Evolutionary conservation across 2,797 vertebrate species (phyloP).

Genomic region (Lophura swinhoii): DNA sequence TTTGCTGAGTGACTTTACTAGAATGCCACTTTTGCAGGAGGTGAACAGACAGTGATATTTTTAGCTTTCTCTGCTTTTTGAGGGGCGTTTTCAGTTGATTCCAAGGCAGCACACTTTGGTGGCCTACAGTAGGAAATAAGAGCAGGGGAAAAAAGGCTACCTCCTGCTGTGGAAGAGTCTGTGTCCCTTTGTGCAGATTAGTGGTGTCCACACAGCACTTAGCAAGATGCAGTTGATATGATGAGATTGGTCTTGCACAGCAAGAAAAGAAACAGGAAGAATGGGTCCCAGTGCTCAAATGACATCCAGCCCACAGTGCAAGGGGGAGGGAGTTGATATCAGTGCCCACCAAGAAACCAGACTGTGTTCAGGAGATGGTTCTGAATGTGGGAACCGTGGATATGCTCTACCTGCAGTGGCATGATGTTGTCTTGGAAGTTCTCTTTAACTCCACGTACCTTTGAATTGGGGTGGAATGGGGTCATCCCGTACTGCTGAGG

Average conservation of each 20-base stretch:
- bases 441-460: accelerated
- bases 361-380: not conserved
- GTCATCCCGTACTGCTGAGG: accelerated
- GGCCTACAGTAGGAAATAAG: not conserved
- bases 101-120: not conserved
- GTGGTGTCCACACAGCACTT: accelerated
- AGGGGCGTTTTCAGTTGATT: not conserved
- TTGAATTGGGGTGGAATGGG: not conserved
- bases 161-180: not conserved
- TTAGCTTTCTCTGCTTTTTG: not conserved
- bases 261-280: no score
- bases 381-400: no score
- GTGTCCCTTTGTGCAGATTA: not conserved
- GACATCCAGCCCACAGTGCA: accelerated
- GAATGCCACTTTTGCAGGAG: not conserved
- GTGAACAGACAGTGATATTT: accelerated
- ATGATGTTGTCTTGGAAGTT: no score
- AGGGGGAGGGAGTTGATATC: accelerated
- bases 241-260: no score
- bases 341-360: not conserved
- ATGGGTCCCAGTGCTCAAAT: no score
- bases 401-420: no score
- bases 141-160: not conserved
- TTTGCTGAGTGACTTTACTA: not conserved
- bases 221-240: not conserved